Conservation (phyloP, 35 echinoderm and acorn worm species). For the Acanthaster planci region DNA sequence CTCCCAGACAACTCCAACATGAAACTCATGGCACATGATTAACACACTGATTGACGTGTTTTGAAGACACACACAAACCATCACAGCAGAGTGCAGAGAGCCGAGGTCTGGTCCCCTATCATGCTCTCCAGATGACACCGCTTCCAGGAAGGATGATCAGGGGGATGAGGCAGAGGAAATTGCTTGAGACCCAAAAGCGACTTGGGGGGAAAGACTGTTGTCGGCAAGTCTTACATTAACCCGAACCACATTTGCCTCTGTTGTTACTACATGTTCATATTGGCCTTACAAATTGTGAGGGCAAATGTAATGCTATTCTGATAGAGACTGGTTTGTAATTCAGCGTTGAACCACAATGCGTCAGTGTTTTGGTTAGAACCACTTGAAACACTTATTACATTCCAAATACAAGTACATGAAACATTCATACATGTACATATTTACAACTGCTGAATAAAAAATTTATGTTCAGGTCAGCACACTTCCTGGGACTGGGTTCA, state of each 20-base stretch:
- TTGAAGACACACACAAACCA: neutral
- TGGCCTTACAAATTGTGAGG: too few relatives aligned
- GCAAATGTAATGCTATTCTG: too few relatives aligned
- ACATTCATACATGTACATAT: too few relatives aligned
- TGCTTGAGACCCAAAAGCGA: neutral
- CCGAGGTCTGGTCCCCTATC: neutral
- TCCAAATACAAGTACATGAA: too few relatives aligned
- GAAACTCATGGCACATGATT: neutral
- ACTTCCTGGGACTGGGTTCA: too few relatives aligned
- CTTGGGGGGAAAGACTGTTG: neutral
- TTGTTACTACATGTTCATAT: too few relatives aligned
- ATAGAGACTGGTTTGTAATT: too few relatives aligned
- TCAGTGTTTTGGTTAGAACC: too few relatives aligned
- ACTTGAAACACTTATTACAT: too few relatives aligned
- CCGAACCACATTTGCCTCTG: neutral
- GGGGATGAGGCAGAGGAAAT: neutral
- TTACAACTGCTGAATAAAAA: too few relatives aligned
- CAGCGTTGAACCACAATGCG: too few relatives aligned
- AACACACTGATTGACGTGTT: neutral
- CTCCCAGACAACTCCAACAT: neutral
- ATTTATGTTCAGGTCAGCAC: too few relatives aligned
- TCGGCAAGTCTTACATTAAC: neutral
- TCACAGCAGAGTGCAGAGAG: neutral
- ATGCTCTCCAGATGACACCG: neutral
- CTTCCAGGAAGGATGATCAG: conserved; percentile 14